Base-by-base conservation (phyloP, 2,888 invertebrate genomes). In the Sinotaia quadrata region DNA sequence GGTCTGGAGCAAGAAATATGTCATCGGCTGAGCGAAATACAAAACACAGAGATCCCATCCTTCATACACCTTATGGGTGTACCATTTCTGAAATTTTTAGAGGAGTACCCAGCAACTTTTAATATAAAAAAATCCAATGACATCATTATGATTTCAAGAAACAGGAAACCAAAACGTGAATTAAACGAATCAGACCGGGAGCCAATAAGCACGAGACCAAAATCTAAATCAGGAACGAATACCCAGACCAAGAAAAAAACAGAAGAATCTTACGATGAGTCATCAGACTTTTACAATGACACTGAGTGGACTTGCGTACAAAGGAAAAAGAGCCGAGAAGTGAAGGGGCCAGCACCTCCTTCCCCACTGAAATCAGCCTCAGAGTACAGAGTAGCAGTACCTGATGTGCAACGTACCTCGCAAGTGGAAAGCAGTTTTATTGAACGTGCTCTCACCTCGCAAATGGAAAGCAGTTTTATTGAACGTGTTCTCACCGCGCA, bases 401-500 rank as follows among this genome's bases (percentile, higher is more conserved):
- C n/a, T n/a, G n/a, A n/a, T n/a, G n/a, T n/a, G n/a, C n/a, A n/a
- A n/a, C n/a, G n/a, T n/a, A n/a, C n/a, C n/a, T n/a, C n/a, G n/a
- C n/a, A n/a, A n/a, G n/a, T n/a, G 21, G 27, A 34, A 1, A 2
- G 2, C 7, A 54, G 3, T 15, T 15, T 0, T 52, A 18, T 62
- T 12, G 5, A 29, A 4, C 33, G 33, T 29, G 49, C 71, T 8
- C 18, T 76, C 10, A 66, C 37, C 10, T 36, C 44, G 34, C 67
- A 66, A 47, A n/a, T n/a, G n/a, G 10, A 52, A 52, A 5, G 62
- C 47, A 31, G 27, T 15, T 15, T 0, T 52, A 18, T 62, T 12
- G 5, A 29, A 4, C 33, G 33, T 29, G 49, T 73, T 8, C 18
- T 76, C 10, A 66, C 37, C 10, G 36, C 44, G 34, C 67, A 66